Base-by-base conservation (phyloP, 2,113 vertebrate genomes). In the Nerophis lumbriciformis region DNA sequence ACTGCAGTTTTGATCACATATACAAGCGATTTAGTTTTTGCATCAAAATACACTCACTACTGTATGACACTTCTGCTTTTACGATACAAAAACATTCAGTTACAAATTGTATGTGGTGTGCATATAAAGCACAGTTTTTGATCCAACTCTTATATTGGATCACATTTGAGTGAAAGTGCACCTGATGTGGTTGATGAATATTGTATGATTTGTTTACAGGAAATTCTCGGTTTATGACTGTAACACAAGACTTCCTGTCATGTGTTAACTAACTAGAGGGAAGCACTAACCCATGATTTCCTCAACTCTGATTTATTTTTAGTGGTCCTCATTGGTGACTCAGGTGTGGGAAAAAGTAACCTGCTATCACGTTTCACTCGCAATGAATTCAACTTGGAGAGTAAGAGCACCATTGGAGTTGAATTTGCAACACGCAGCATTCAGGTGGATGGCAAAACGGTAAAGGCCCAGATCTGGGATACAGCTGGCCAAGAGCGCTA, bases 381-480 rank as follows among this genome's bases (percentile, higher is more conserved):
- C 4, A 90, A 90, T 1, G 88, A 90, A 78, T 90, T 90, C 78
- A 90, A 90, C 80, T 74, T 89, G 80, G 88, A 90, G 80, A 90
- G 88, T 13, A 88, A 88, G 71, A 90, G 87, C 80, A 90, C 88
- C 73, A 90, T 90, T 6, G 88, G 88, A 1, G 88, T 90, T 0
- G 88, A 90, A 72, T 90, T 90, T 4, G 87, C 87, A 65, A 90
- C 88, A 0, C 85, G 88, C 63, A 90, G 87, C 78, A 90, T 90
- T 64, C 84, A 89, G 69, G 86, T 90, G 75, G 88, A 90, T 12
- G 84, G 94, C 72, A 96, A 96, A 89, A 96, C 94, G 14, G 94
- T 97, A 83, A 97, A 97, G 83, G 95, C 95, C 0, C 95, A 97
- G 91, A 97, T 97, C 88, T 97, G 95, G 95, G 95, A 97, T 62